A percentile compares a stretch with the other conserved stretches of the same genome.
Evolutionary conservation across 2,888 invertebrate genomes (phyloP).

Genomic region (Brachyptera risi): DNA sequence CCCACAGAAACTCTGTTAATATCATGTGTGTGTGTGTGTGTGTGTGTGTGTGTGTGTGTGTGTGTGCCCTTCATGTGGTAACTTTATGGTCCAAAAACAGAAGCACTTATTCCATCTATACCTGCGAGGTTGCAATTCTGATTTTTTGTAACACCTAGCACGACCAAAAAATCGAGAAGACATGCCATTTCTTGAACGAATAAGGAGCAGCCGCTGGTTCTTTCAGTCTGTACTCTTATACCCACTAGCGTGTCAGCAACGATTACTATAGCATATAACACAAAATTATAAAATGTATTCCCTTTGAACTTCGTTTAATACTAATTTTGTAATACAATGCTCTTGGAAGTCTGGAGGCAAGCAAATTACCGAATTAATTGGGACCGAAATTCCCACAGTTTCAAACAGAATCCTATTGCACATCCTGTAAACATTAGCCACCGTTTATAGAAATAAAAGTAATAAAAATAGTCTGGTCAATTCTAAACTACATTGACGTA

Average conservation of each 20-base stretch:
- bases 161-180: background rate
- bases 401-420: background rate
- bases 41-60: too few species aligned
- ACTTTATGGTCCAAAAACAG: background rate
- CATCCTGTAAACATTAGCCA: background rate
- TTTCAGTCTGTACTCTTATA: too few species aligned
- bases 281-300: conserved; percentile 1
- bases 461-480: too few species aligned
- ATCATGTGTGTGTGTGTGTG: too few species aligned
- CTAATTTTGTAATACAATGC: background rate
- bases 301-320: background rate
- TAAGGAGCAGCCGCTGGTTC: too few species aligned
- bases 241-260: background rate
- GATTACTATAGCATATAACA: conserved; percentile 17
- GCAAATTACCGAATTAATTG: conserved; percentile 14
- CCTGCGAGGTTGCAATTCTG: background rate
- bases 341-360: background rate
- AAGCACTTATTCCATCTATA: background rate
- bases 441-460: too few species aligned
- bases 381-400: conserved; percentile 9
- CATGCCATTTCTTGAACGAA: background rate
- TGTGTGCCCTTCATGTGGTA: too few species aligned
- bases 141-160: background rate
- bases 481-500: too few species aligned
- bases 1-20: too few species aligned